Conservation (phyloP, 1,140 invertebrate species). For the Diprion similis region DNA sequence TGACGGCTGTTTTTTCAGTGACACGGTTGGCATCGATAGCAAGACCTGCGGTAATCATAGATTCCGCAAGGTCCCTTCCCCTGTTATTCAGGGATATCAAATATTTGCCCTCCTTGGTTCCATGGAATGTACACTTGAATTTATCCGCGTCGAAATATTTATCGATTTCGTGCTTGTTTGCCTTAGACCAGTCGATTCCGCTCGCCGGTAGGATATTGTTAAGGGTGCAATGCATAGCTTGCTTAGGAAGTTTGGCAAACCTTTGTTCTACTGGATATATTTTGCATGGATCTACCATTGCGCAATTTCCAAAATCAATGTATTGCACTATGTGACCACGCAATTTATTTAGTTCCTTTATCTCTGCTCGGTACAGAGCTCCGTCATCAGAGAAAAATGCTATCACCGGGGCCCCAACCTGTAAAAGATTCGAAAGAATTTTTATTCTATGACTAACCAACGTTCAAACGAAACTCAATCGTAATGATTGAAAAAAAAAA, state of each 20-base stretch:
- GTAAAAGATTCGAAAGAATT: slow-evolving; percentile 37
- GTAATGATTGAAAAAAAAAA: slow-evolving; percentile 16
- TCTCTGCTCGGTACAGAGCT: slow-evolving; percentile 71
- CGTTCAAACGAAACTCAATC: too few species aligned
- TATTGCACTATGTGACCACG: slow-evolving; percentile 70
- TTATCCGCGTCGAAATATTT: slow-evolving; percentile 66
- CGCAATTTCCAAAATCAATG: slow-evolving; percentile 78
- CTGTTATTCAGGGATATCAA: slow-evolving; percentile 63
- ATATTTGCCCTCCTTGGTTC: slow-evolving; percentile 57
- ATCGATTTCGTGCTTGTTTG: slow-evolving; percentile 56
- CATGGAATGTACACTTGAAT: slow-evolving; percentile 63
- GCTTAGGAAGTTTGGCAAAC: slow-evolving; percentile 71
- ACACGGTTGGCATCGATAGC: slow-evolving; percentile 35
- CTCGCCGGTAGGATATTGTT: slow-evolving; percentile 62
- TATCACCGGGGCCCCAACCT: slow-evolving; percentile 68
- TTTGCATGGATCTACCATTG: slow-evolving; percentile 64
- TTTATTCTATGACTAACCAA: not conserved
- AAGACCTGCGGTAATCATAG: slow-evolving; percentile 56
- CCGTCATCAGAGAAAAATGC: slow-evolving; percentile 73
- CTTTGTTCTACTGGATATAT: slow-evolving; percentile 73
- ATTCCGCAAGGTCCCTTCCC: slow-evolving; percentile 50
- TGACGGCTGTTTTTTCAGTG: slow-evolving; percentile 4
- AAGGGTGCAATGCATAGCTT: slow-evolving; percentile 73
- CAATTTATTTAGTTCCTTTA: slow-evolving; percentile 64
- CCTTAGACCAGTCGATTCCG: slow-evolving; percentile 63